These are phyloP conservation scores for Phorcus lineatus DNA, from an alignment of 2,888 invertebrate species.

Conservation along the genomic window DNA sequence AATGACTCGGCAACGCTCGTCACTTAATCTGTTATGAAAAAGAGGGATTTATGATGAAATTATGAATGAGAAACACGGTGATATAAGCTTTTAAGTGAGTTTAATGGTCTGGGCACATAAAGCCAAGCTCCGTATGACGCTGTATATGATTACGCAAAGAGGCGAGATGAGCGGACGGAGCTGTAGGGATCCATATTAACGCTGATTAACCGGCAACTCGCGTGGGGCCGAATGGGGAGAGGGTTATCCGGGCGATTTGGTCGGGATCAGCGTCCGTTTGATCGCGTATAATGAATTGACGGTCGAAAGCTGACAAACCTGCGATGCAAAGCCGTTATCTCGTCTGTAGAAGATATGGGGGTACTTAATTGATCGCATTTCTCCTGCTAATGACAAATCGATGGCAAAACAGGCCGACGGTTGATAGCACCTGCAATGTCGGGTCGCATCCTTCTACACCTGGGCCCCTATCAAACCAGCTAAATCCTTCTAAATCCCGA, in stretches of 20 bases:
- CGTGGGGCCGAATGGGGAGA: not conserved
- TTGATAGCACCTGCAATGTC: not conserved
- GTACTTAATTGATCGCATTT: constrained; percentile 13
- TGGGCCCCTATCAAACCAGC: not conserved
- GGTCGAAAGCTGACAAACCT: constrained; percentile 4
- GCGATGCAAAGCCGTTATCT: not conserved
- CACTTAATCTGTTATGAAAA: not conserved
- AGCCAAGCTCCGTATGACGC: not conserved
- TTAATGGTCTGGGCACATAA: not conserved
- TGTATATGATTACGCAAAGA: not conserved
- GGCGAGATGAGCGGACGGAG: not conserved
- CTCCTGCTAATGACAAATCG: not conserved
- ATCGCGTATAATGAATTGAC: constrained; percentile 24
- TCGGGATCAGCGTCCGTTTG: constrained; percentile 22
- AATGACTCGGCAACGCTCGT: not conserved
- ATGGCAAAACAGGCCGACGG: not conserved
- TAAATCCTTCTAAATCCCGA: not conserved
- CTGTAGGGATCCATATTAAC: not conserved
- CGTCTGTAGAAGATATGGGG: not conserved
- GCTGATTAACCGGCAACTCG: not conserved
- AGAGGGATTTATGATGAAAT: not conserved
- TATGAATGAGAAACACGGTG: not conserved
- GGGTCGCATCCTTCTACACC: not conserved
- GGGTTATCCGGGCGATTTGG: not conserved
- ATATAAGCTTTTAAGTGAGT: not conserved